Evolutionary conservation across 1,140 invertebrate genomes (phyloP).

Genomic region (Leptinotarsa defecta): DNA sequence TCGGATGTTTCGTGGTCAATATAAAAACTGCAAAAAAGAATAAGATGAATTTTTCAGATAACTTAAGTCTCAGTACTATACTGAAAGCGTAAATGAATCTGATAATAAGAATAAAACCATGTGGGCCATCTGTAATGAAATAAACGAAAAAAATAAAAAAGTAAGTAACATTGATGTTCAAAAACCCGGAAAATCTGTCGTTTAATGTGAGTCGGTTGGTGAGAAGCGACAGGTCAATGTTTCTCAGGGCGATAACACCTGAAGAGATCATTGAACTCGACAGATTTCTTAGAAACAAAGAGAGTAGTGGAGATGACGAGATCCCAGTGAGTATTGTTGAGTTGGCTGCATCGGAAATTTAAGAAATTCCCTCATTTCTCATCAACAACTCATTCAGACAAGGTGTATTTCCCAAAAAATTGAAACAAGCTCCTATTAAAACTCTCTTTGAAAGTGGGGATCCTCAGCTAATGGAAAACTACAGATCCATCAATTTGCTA

Average conservation of each 20-base stretch:
- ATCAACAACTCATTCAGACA: conserved; percentile 28
- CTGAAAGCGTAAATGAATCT: not conserved
- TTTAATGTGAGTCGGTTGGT: not conserved
- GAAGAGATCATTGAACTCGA: conserved; percentile 19
- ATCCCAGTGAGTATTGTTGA: conserved; percentile 27
- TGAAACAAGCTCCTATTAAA: conserved; percentile 26
- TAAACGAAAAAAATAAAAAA: not conserved
- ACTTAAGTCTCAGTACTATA: no score
- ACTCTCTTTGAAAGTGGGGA: conserved; percentile 24
- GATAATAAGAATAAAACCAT: conserved; percentile 23
- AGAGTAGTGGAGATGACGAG: conserved; percentile 25
- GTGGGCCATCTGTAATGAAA: conserved; percentile 3
- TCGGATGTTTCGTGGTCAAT: not conserved
- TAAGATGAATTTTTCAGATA: not conserved
- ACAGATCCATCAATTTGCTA: conserved; percentile 29
- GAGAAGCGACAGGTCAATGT: not conserved
- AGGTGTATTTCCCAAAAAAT: conserved; percentile 16
- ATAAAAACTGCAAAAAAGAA: conserved; percentile 17
- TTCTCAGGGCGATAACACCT: conserved; percentile 3
- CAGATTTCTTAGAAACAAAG: conserved; percentile 23
- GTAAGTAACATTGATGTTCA: not conserved
- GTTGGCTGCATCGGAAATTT: not conserved
- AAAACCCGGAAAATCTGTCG: not conserved
- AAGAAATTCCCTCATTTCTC: conserved; percentile 6
- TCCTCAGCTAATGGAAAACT: conserved; percentile 18